These are phyloP conservation scores for Andrena camellia DNA, from an alignment of 2,888 invertebrate species.

Conservation along the genomic window DNA sequence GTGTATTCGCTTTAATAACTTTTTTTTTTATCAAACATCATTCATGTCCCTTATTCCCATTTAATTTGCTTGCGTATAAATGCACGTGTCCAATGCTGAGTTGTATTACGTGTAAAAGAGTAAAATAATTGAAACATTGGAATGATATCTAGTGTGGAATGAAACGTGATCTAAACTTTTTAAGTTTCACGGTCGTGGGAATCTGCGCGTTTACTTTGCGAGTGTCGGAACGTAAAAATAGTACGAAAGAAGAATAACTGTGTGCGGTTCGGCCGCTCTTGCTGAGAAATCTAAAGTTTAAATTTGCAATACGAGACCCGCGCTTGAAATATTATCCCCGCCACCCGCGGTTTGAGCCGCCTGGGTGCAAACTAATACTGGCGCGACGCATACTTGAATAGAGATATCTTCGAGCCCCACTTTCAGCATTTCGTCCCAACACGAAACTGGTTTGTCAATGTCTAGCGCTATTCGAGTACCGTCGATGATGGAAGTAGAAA, in stretches of 20 bases:
- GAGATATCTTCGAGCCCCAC: conserved; percentile 80
- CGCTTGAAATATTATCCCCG: conserved; percentile 95
- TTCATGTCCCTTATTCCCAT: no score
- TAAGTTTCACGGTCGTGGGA: conserved; percentile 2
- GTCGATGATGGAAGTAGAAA: conserved; percentile 89
- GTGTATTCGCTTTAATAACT: no score
- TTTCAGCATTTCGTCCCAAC: conserved; percentile 90
- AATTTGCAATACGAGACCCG: conserved; percentile 91
- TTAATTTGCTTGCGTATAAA: background rate
- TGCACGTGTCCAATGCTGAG: background rate
- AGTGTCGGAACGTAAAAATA: background rate
- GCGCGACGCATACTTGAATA: conserved; percentile 92
- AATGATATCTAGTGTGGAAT: conserved; percentile 55
- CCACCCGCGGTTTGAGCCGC: conserved; percentile 94
- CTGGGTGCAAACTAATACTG: conserved; percentile 93
- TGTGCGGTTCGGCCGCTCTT: background rate
- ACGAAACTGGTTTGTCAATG: conserved; percentile 91
- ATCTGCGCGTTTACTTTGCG: conserved; percentile 16
- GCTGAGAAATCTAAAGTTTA: conserved; percentile 73
- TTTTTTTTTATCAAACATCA: no score
- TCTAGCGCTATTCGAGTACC: conserved; percentile 89
- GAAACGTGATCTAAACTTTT: conserved; percentile 29
- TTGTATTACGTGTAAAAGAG: background rate
- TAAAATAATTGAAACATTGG: conserved; percentile 18
- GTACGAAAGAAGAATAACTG: conserved; percentile 3